Conservation (phyloP, 2,797 vertebrate species). For the Setipinna tenuifilis region DNA sequence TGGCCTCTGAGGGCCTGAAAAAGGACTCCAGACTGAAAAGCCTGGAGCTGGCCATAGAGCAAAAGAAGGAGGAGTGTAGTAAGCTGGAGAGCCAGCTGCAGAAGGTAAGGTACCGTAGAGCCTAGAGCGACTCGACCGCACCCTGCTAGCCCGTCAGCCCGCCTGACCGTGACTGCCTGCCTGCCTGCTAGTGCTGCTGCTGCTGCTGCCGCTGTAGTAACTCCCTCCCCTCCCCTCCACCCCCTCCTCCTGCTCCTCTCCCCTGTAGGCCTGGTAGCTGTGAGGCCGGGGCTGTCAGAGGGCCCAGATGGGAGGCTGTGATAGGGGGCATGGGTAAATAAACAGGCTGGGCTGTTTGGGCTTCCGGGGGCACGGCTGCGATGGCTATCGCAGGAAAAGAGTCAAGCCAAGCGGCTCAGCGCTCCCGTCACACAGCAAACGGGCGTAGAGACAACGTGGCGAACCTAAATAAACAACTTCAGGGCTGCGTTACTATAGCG, state of each 20-base stretch:
- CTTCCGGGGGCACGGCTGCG: conserved; percentile 31
- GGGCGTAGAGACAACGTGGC: conserved; percentile 24
- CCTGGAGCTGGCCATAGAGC: conserved; percentile 89
- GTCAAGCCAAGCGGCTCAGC: conserved; percentile 24
- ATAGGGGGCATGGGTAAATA: conserved; percentile 39
- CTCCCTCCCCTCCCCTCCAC: neutral
- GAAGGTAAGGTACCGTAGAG: conserved; percentile 74
- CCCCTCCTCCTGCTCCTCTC: neutral
- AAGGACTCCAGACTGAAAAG: conserved; percentile 93
- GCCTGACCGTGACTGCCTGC: neutral
- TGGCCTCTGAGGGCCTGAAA: conserved; percentile 93
- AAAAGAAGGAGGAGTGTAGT: conserved; percentile 90
- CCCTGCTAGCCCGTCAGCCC: neutral
- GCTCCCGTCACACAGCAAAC: conserved; percentile 30
- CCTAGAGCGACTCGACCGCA: neutral
- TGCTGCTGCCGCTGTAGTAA: neutral
- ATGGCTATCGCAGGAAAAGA: conserved; percentile 40
- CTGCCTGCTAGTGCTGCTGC: neutral
- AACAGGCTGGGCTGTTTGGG: conserved; percentile 40
- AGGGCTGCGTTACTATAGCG: neutral
- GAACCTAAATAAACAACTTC: conserved; percentile 29
- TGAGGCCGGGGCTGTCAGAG: conserved; percentile 20
- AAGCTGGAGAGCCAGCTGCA: conserved; percentile 91
- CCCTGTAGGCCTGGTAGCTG: neutral
- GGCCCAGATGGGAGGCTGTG: conserved; percentile 26